Conservation (phyloP, 1,140 invertebrate genomes). For the Penaeus chinensis region DNA sequence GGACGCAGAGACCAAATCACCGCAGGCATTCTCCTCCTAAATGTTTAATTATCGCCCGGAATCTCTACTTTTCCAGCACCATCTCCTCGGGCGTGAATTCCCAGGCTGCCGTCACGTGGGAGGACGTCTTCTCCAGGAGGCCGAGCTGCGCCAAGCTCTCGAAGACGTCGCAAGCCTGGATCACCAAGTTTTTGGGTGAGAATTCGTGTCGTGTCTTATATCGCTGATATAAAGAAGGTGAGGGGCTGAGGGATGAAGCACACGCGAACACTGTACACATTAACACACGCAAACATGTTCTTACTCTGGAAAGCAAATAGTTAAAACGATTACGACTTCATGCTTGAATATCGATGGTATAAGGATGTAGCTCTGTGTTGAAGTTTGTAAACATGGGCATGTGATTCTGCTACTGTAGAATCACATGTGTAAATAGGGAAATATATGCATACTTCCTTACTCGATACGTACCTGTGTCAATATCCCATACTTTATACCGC, state of each 20-base stretch:
- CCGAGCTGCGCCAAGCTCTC: constrained; percentile 5
- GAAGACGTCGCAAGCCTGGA: background rate
- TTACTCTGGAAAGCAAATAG: too few relatives aligned
- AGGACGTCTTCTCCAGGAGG: constrained; percentile 77
- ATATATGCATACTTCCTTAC: background rate
- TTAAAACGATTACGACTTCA: too few relatives aligned
- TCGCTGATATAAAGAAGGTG: background rate
- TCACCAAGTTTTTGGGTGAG: constrained; percentile 32
- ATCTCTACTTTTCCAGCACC: constrained; percentile 74
- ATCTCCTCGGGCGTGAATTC: constrained; percentile 92
- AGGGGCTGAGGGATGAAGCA: background rate
- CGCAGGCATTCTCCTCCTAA: too few relatives aligned
- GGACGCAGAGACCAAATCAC: too few relatives aligned
- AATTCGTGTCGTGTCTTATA: background rate
- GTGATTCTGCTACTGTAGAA: background rate
- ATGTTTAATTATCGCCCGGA: background rate
- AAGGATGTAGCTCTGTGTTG: background rate
- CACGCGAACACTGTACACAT: background rate
- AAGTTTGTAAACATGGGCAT: background rate
- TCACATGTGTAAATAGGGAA: background rate
- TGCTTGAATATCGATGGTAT: too few relatives aligned
- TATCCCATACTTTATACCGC: too few relatives aligned
- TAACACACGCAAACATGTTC: too few relatives aligned
- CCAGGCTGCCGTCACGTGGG: constrained; percentile 86
- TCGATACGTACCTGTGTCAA: background rate